Base-by-base conservation (phyloP, 1,140 invertebrate genomes). In the Drosophila chauvacae region DNA sequence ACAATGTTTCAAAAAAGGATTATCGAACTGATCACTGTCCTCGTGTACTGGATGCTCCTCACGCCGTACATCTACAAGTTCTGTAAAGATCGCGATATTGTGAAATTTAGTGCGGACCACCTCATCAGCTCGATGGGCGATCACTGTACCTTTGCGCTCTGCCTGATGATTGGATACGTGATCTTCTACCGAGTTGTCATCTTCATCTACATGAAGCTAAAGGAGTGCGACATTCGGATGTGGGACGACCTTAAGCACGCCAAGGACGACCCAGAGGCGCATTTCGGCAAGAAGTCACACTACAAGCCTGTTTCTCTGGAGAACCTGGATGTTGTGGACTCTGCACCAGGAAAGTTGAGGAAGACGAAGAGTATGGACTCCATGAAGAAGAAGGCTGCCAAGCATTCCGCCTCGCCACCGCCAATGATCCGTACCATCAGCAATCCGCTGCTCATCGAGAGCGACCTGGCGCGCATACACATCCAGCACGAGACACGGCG, bases 1-100 rank as follows among this genome's bases (percentile, higher is more conserved):
- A 53, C 50, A 72, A 90, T 90, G 85, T 90, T 90, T 81, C 85
- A 90, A 41, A 90, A 90, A 86, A 78, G 85, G 74, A 81, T 90
- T 77, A 81, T 90, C 56, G 85, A 90, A 66, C 18, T 90, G 39
- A 90, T 90, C 42, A 85, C 81, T 39, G 50, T 90, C 6, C 59
- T 90, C n/a, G 78, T 90, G 28, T 90, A 81, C 51, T 90, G 85
- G 85, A 61, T 90, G 64, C 64, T 90, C 2, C 50, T 88, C 41
- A 81, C 74, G 5, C 85, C 86, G 13, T 64, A 63, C 7, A 72
- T 75, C 13, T 90, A 88, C 74, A 68, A 90, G 23, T 85, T 79
- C 69, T 90, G 81, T 44, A 79, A 68, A 39, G 56, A 42, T 26
- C 13, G 18, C 51, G 33, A 63, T 53, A 63, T 85, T 60, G 55